Percentiles rank a stretch among this genome's conserved stretches.
phyloP scores from a whole-genome alignment of 2,888 invertebrate genomes.

The Cephus rjabovi region DNA sequence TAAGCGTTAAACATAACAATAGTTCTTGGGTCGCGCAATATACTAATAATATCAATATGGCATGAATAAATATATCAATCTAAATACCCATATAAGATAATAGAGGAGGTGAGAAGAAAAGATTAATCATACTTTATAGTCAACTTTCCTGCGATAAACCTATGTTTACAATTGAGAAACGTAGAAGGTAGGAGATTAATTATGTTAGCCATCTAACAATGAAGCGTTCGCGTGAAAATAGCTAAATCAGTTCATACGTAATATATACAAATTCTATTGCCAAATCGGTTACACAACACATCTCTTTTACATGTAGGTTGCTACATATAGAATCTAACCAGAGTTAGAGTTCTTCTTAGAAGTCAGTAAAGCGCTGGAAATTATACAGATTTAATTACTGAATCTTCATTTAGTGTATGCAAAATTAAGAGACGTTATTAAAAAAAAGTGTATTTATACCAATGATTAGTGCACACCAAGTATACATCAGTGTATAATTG shows the following conservation, averaged over 20 bases:
- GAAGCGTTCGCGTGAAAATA: background rate
- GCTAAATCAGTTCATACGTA: background rate
- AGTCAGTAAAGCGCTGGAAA: background rate
- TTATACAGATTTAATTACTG: too few relatives aligned
- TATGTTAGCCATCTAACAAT: background rate
- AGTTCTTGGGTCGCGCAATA: background rate
- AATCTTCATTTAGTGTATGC: background rate
- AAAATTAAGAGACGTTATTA: background rate
- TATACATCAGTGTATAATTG: too few relatives aligned
- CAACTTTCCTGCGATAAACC: background rate
- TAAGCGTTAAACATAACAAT: background rate
- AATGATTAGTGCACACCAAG: too few relatives aligned
- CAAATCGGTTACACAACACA: background rate
- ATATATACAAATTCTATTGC: background rate
- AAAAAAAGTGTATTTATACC: background rate
- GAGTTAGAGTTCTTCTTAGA: background rate
- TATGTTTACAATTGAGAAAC: background rate
- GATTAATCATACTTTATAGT: background rate
- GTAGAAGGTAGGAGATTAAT: background rate
- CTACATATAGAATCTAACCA: background rate
- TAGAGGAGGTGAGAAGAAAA: background rate
- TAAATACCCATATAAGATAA: background rate
- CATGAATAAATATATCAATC: background rate
- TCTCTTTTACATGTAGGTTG: background rate
- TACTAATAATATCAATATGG: background rate